phyloP scores from a whole-genome alignment of 1,140 invertebrate genomes.

The Atta cephalotes region DNA sequence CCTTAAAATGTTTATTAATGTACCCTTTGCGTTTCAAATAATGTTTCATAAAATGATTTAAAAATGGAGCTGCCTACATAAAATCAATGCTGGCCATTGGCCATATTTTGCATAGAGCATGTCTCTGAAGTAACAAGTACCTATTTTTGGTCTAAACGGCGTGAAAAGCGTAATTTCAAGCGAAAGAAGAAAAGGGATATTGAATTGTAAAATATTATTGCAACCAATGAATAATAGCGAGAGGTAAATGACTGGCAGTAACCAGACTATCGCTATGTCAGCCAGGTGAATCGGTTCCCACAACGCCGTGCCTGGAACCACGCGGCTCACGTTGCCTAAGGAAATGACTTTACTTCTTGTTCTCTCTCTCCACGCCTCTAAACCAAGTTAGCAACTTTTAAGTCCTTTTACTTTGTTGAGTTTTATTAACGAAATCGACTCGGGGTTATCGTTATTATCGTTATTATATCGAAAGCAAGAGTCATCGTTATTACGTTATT shows the following conservation, averaged over 20 bases:
- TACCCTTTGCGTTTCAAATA: background rate
- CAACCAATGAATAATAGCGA: conserved; percentile 20
- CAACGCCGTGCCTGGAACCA: conserved; percentile 81
- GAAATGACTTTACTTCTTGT: conserved; percentile 77
- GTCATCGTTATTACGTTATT: conserved; percentile 9
- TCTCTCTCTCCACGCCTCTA: conserved; percentile 45
- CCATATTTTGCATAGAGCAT: too few species aligned
- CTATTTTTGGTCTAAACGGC: background rate
- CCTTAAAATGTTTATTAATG: background rate
- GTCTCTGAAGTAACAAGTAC: conserved; percentile 23
- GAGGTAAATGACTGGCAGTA: conserved; percentile 40
- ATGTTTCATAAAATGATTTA: background rate
- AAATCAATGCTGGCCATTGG: background rate
- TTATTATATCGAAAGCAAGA: background rate
- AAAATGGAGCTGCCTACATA: background rate
- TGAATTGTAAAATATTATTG: conserved; percentile 43
- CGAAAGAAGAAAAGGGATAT: background rate
- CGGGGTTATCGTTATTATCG: too few species aligned
- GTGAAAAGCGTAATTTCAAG: background rate
- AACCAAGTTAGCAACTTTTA: conserved; percentile 51
- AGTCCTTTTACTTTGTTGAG: conserved; percentile 21
- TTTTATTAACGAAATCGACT: conserved; percentile 18
- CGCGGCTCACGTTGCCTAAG: conserved; percentile 76
- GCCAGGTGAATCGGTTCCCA: conserved; percentile 82
- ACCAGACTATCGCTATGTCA: conserved; percentile 76